phyloP scores from a whole-genome alignment of 2,797 vertebrate genomes.

The Malacoctenus gilli region DNA sequence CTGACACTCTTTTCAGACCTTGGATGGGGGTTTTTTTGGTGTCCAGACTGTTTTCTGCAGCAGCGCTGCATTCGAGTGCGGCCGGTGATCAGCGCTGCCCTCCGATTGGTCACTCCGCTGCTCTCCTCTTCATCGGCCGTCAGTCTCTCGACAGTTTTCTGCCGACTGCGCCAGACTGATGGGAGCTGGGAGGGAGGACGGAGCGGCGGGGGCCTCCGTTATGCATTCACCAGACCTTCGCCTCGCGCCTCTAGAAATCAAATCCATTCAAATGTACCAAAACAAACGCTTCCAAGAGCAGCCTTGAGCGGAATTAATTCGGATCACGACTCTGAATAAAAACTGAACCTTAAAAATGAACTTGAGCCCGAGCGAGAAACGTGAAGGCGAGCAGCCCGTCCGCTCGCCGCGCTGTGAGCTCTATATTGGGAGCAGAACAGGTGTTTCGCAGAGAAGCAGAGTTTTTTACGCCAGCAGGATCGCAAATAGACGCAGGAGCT shows the following conservation, averaged over 20 bases:
- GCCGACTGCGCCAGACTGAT: slow-evolving; percentile 13
- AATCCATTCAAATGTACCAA: slow-evolving; percentile 12
- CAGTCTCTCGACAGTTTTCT: slow-evolving; percentile 16
- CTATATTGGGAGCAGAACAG: background rate
- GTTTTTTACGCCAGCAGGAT: too few species aligned
- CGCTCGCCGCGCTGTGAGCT: background rate
- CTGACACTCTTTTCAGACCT: too few species aligned
- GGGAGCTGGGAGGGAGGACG: too few species aligned
- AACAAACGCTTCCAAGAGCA: slow-evolving; percentile 30
- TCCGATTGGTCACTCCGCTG: background rate
- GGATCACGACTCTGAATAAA: background rate
- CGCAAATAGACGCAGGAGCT: background rate
- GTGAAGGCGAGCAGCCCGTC: background rate
- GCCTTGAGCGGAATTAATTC: slow-evolving; percentile 7
- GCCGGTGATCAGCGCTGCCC: background rate
- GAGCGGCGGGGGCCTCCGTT: background rate
- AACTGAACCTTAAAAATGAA: too few species aligned
- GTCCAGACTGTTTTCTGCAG: slow-evolving; percentile 10
- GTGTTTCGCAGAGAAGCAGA: background rate
- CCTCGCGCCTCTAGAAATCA: background rate
- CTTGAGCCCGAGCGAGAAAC: too few species aligned
- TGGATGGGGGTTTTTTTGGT: slow-evolving; percentile 2
- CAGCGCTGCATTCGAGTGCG: slow-evolving; percentile 23
- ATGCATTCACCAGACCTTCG: slow-evolving; percentile 20
- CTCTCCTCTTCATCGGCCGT: slow-evolving; percentile 13